Percentiles rank a stretch among this genome's conserved stretches.
These are phyloP conservation scores for Chaenocephalus aceratus DNA, from an alignment of 2,113 vertebrate genomes.

Conservation along the genomic window DNA sequence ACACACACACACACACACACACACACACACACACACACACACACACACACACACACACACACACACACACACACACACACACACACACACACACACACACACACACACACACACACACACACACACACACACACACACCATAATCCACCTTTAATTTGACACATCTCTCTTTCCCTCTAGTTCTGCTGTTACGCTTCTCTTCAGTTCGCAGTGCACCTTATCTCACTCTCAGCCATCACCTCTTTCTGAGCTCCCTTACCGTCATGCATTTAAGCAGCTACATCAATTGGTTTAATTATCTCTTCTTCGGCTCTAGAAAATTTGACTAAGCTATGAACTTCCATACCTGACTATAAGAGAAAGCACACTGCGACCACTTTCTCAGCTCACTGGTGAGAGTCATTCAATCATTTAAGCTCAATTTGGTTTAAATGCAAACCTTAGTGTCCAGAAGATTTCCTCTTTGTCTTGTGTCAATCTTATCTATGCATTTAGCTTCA, in stretches of 20 bases:
- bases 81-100: too few relatives aligned
- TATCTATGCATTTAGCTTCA: slow-evolving; percentile 1
- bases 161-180: slow-evolving; percentile 43
- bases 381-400: slow-evolving; percentile 19
- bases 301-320: slow-evolving; percentile 52
- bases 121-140: background rate
- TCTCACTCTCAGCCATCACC: slow-evolving; percentile 51
- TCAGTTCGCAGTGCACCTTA: slow-evolving; percentile 30
- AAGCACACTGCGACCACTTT: slow-evolving; percentile 32
- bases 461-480: slow-evolving; percentile 15
- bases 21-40: too few relatives aligned
- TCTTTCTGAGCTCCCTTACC: slow-evolving; percentile 36
- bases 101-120: too few relatives aligned
- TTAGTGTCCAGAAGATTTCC: slow-evolving; percentile 6
- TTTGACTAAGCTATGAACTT: slow-evolving; percentile 48
- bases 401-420: slow-evolving; percentile 32
- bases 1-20: too few relatives aligned
- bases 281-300: slow-evolving; percentile 68
- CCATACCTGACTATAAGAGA: slow-evolving; percentile 43
- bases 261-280: slow-evolving; percentile 55
- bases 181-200: slow-evolving; percentile 45
- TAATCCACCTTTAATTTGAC: slow-evolving; percentile 41
- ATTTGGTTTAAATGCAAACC: background rate
- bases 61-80: too few relatives aligned
- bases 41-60: too few relatives aligned